A percentile compares a stretch with the other conserved stretches of the same genome.
Conservation (phyloP, 2,888 invertebrate species). For the Balanococcus diminutus region DNA sequence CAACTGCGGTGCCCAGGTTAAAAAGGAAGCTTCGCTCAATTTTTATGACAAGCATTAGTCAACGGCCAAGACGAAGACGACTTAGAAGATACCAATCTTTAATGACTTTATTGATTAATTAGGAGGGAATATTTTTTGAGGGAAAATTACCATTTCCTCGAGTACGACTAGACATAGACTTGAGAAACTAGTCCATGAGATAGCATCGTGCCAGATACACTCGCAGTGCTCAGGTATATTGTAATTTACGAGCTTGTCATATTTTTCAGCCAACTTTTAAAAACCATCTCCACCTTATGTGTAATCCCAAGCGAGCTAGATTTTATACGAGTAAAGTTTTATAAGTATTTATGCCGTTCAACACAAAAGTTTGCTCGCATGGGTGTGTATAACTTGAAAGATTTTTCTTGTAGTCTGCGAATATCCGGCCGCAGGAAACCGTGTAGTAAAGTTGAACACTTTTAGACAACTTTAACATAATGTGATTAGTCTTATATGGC, state of each 20-base stretch:
- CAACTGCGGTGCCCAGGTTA: background rate
- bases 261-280: constrained; percentile 8
- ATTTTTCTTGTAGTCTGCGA: background rate
- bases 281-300: background rate
- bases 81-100: constrained; percentile 5
- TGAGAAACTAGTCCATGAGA: background rate
- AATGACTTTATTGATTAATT: constrained; percentile 32
- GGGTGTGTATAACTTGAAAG: background rate
- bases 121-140: background rate
- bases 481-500: background rate
- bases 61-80: background rate
- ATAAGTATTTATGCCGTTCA: background rate
- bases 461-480: background rate
- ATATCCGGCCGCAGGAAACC: background rate
- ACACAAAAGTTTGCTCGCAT: background rate
- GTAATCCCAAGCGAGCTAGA: background rate
- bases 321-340: background rate
- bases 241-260: constrained; percentile 12
- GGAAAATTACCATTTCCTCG: background rate
- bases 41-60: constrained; percentile 30
- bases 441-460: background rate
- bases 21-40: constrained; percentile 23
- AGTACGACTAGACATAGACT: background rate
- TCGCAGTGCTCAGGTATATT: background rate
- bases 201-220: background rate